A percentile compares a stretch with the other conserved stretches of the same genome.
Evolutionary conservation across 2,797 vertebrate genomes (phyloP).

Genomic region (Phataginus tricuspis): DNA sequence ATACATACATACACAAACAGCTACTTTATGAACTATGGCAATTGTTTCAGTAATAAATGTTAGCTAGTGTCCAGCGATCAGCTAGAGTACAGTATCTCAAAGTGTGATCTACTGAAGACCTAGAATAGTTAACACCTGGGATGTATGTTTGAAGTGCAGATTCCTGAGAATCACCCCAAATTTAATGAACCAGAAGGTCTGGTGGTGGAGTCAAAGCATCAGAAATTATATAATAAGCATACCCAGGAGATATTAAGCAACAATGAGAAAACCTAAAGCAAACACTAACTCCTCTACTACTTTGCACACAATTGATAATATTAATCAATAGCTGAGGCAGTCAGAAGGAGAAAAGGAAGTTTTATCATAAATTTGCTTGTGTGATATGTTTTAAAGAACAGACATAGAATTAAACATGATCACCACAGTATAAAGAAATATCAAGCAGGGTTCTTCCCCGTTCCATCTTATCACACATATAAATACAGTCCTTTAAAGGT

Average conservation of each 20-base stretch:
- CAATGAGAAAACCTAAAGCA: not conserved
- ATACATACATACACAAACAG: not conserved
- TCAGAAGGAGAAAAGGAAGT: not conserved
- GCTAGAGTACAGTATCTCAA: not conserved
- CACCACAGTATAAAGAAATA: conserved; percentile 10
- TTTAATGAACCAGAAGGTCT: conserved; percentile 20
- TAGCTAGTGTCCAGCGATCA: not conserved
- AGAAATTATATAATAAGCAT: conserved; percentile 52
- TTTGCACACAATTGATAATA: not conserved
- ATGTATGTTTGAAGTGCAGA: conserved; percentile 5
- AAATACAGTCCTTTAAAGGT: not conserved
- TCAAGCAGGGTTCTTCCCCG: not conserved
- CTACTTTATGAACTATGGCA: not conserved
- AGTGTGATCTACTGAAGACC: conserved; percentile 13
- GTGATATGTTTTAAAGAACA: not conserved
- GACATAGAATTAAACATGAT: conserved; percentile 26
- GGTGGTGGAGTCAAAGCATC: not conserved
- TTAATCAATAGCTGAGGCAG: not conserved
- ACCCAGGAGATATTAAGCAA: conserved; percentile 7
- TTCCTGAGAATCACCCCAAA: not conserved
- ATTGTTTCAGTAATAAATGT: conserved; percentile 24
- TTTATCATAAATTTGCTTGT: not conserved
- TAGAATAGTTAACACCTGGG: not conserved
- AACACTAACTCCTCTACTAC: not conserved
- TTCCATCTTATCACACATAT: conserved; percentile 29